Base-by-base conservation (phyloP, 2,797 vertebrate genomes). In the Anolis apletophallus region DNA sequence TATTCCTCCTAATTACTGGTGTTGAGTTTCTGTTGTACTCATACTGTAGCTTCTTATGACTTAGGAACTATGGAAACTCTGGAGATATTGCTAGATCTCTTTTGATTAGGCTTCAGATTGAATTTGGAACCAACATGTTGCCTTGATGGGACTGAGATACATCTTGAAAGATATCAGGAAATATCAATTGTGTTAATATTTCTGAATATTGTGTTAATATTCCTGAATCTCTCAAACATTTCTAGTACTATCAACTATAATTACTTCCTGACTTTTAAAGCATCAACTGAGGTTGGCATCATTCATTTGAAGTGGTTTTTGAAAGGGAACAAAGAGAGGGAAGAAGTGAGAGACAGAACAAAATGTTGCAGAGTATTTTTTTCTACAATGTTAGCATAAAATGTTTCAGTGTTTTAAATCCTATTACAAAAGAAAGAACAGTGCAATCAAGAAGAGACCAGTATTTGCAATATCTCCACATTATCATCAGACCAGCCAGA, bases 401-500 rank as follows among this genome's bases (percentile, higher is more conserved):
- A 26, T 21, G 8, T 78, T 17, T 64, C 8, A 14, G 1, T 73
- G 87, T 52, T 79, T 81, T 55, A 90, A 92, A 85, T 83, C 26
- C 55, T 14, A 80, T 16, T 64, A 78, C 71, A 40, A 75, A 75
- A 77, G 52, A 75, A 69, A 76, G 19, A 23, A 64, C 32, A 36
- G n/a, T 29, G n/a, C 55, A 36, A 72, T 0, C 0, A 64, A 12
- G n/a, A 88, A 83, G 82, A n/a, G 59, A 83, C 34, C 61, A 1
- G 83, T 83, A 46, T 77, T 17, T 87, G 64, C 29, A 86, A 88
- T 50, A 40, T 19, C 64, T 85, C 80, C 87, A 80, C 46, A 46
- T 80, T 88, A 91, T 67, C 80, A 80, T 80, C 36, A 72, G 54
- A 14, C 81, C 26, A 88, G 77, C 1, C 80, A 84, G 85, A 90